Conservation (phyloP, 1,140 invertebrate species). For the Drosophila ficusphila region DNA sequence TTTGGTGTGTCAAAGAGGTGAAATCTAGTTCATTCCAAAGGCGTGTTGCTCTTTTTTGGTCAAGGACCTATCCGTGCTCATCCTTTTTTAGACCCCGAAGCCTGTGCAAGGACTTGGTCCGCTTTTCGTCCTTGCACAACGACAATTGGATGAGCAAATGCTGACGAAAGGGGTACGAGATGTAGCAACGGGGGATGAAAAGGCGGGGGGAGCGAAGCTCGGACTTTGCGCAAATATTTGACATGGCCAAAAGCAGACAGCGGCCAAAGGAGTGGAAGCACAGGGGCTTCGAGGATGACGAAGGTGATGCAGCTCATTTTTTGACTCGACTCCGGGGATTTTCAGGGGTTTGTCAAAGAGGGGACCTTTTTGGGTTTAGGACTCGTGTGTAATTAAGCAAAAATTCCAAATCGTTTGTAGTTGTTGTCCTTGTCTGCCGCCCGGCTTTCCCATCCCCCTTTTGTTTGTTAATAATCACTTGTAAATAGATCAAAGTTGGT, state of each 20-base stretch:
- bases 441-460: neutral
- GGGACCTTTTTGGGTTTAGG: neutral
- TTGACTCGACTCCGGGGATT: constrained; percentile 54
- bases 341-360: constrained; percentile 4
- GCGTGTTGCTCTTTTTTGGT: constrained; percentile 55
- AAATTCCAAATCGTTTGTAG: constrained; percentile 73
- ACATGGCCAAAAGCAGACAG: constrained; percentile 63
- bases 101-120: constrained; percentile 24
- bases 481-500: constrained; percentile 78
- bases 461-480: constrained; percentile 72
- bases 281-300: neutral
- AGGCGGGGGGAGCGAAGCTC: constrained; percentile 3
- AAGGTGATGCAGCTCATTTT: constrained; percentile 60
- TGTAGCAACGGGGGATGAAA: constrained; percentile 1
- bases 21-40: neutral
- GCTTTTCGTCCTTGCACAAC: constrained; percentile 26
- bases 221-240: constrained; percentile 77
- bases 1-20: neutral
- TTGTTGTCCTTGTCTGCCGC: constrained; percentile 21
- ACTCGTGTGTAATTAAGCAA: constrained; percentile 77
- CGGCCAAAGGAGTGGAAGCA: constrained; percentile 3
- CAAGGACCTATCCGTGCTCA: constrained; percentile 27
- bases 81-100: neutral
- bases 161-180: constrained; percentile 40
- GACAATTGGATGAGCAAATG: constrained; percentile 52